Conservation (phyloP, 1,140 invertebrate species). For the Euwallacea fornicatus region DNA sequence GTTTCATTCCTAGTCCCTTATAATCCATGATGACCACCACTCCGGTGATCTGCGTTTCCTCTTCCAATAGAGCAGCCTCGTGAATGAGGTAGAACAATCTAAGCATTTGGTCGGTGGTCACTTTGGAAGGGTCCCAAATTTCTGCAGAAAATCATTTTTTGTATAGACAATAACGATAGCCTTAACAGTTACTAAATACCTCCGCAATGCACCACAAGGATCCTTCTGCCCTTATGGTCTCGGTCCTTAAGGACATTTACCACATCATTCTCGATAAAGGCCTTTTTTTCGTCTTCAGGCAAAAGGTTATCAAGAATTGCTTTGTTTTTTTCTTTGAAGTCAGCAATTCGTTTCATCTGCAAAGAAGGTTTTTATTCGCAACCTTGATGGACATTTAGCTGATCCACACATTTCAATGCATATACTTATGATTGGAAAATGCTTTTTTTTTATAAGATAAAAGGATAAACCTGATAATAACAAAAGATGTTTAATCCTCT, state of each 20-base stretch:
- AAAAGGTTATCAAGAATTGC: constrained; percentile 63
- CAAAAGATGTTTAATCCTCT: background rate
- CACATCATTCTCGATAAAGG: constrained; percentile 68
- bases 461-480: too few species aligned
- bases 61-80: constrained; percentile 70
- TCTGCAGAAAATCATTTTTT: constrained; percentile 50
- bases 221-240: constrained; percentile 48
- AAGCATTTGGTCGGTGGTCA: constrained; percentile 73
- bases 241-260: constrained; percentile 62
- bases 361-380: constrained; percentile 9
- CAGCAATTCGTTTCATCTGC: constrained; percentile 72
- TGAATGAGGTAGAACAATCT: constrained; percentile 78
- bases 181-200: constrained; percentile 33
- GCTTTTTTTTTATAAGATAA: too few species aligned
- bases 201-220: constrained; percentile 46
- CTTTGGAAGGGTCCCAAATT: constrained; percentile 71
- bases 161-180: background rate
- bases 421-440: too few species aligned
- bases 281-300: constrained; percentile 65
- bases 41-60: constrained; percentile 72
- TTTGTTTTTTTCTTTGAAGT: constrained; percentile 72
- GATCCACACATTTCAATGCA: too few species aligned
- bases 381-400: too few species aligned
- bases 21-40: constrained; percentile 81
- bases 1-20: constrained; percentile 71